These are phyloP conservation scores for Felis catus DNA, from an alignment of 2,113 vertebrate genomes.

Conservation along the genomic window DNA sequence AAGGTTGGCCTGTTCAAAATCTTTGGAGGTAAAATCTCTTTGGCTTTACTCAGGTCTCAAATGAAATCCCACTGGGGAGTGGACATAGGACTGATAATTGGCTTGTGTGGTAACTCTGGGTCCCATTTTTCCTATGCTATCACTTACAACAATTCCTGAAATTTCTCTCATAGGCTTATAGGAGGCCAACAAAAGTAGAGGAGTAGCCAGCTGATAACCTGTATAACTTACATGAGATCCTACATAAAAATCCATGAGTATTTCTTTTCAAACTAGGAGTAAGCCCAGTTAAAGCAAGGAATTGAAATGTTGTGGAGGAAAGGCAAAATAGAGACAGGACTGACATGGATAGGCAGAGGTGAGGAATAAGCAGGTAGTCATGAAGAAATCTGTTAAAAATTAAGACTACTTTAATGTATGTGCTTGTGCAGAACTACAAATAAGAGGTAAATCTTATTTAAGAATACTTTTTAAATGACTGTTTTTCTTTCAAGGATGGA, in stretches of 20 bases:
- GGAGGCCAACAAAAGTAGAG: background rate
- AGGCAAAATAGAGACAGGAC: background rate
- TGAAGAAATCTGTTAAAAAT: background rate
- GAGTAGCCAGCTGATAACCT: background rate
- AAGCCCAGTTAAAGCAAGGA: background rate
- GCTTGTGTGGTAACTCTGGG: background rate
- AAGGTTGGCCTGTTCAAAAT: background rate
- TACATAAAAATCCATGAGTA: background rate
- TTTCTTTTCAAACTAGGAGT: slow-evolving; percentile 18
- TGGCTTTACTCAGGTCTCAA: background rate
- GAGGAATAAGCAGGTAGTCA: background rate
- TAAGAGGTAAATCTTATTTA: background rate
- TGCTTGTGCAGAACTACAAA: background rate
- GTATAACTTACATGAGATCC: background rate
- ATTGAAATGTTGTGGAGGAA: background rate
- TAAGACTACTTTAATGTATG: background rate
- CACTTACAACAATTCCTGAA: background rate
- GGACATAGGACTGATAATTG: background rate
- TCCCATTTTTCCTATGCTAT: background rate
- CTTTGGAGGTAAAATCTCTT: background rate
- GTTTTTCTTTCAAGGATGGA: slow-evolving; percentile 89
- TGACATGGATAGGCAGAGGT: background rate
- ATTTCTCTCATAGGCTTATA: background rate
- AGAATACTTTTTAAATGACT: background rate
- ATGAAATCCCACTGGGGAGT: background rate